A percentile compares a stretch with the other conserved stretches of the same genome.
Conservation (phyloP, 1,140 invertebrate genomes). For the Trichonephila clavata region DNA sequence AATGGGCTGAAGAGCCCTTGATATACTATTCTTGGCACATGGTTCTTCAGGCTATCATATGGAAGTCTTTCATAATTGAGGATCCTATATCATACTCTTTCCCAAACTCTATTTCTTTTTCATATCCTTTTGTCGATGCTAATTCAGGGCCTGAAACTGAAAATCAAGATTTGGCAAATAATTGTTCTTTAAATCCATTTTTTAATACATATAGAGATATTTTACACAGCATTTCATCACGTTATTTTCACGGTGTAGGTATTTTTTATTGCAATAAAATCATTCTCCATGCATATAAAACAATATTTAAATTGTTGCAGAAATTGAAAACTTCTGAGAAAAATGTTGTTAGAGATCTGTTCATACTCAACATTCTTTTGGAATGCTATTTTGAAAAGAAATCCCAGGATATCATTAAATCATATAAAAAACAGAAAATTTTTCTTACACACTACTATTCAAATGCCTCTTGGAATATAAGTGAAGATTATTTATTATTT, state of each 20-base stretch:
- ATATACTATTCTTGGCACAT: neutral
- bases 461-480: neutral
- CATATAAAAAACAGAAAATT: no score
- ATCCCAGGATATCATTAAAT: neutral
- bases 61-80: conserved; percentile 32
- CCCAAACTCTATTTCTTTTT: neutral
- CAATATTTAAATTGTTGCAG: neutral
- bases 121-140: neutral
- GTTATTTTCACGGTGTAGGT: neutral
- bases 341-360: neutral
- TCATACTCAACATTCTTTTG: neutral
- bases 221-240: neutral
- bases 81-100: neutral
- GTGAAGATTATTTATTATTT: neutral
- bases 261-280: neutral
- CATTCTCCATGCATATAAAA: conserved; percentile 21
- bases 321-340: neutral
- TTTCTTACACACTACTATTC: neutral
- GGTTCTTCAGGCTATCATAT: conserved; percentile 12
- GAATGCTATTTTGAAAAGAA: neutral
- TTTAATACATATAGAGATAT: neutral
- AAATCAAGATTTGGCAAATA: neutral
- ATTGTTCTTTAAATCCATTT: neutral
- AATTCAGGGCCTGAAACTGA: neutral
- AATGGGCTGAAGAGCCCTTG: neutral